Evolutionary conservation across 2,888 invertebrate genomes (phyloP).

Genomic region (Leucozona laternaria): DNA sequence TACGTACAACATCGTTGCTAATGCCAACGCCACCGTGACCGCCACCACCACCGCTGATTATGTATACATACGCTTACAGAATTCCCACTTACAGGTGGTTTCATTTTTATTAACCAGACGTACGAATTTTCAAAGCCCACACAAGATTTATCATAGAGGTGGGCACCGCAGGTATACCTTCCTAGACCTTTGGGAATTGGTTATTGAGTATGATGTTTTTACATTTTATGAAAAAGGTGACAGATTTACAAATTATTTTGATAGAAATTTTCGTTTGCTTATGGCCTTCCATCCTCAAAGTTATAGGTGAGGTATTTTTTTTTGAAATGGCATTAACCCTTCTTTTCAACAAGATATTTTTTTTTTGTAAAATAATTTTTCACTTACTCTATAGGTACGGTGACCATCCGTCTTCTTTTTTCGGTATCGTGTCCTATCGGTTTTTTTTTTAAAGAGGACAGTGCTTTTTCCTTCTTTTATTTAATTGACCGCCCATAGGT

Average conservation of each 20-base stretch:
- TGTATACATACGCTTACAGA: slow-evolving; percentile 9
- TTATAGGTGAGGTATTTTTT: background rate
- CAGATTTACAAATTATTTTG: background rate
- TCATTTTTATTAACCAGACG: slow-evolving; percentile 4
- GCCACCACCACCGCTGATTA: background rate
- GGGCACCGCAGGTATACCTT: background rate
- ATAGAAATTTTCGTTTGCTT: background rate
- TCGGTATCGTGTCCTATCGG: too few relatives aligned
- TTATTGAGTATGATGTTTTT: background rate
- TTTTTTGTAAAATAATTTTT: too few relatives aligned
- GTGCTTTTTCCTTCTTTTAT: too few relatives aligned
- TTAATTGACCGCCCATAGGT: too few relatives aligned
- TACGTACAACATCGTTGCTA: background rate
- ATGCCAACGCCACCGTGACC: background rate
- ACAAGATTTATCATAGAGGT: background rate
- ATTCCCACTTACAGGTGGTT: slow-evolving; percentile 10
- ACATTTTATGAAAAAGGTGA: background rate
- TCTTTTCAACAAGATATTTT: too few relatives aligned
- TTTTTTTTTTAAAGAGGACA: too few relatives aligned
- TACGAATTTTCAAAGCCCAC: background rate
- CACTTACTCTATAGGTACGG: too few relatives aligned
- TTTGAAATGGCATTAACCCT: background rate
- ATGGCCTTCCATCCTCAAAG: background rate
- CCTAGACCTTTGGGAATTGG: background rate
- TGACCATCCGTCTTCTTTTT: too few relatives aligned